Conservation (phyloP, 1,140 invertebrate species). For the Nylanderia fulva region DNA sequence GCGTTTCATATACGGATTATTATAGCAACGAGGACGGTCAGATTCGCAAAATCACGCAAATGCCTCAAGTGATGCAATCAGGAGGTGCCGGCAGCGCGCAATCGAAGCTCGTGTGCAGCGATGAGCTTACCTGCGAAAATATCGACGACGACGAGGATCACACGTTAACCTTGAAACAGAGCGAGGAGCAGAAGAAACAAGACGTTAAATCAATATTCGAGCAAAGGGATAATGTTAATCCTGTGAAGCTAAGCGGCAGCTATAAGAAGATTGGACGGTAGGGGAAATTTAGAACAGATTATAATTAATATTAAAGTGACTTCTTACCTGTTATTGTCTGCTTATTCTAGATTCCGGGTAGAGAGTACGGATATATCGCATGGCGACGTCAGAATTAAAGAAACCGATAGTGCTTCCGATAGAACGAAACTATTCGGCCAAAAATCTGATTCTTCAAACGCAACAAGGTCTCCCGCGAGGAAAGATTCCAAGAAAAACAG, state of each 20-base stretch:
- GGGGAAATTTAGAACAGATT: background rate
- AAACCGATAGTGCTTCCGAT: conserved; percentile 72
- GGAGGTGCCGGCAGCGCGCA: conserved; percentile 29
- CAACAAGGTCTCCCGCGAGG: conserved; percentile 36
- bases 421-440: conserved; percentile 62
- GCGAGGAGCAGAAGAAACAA: conserved; percentile 83
- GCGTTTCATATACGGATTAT: conserved; percentile 85
- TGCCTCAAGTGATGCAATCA: conserved; percentile 45
- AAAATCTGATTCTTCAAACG: conserved; percentile 50
- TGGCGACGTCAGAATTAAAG: conserved; percentile 83
- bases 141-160: conserved; percentile 84
- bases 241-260: conserved; percentile 73
- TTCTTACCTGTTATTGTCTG: background rate
- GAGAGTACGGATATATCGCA: conserved; percentile 84
- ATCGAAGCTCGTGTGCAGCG: conserved; percentile 53
- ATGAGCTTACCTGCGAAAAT: conserved; percentile 74
- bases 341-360: conserved; percentile 80
- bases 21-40: conserved; percentile 85
- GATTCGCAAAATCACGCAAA: conserved; percentile 75
- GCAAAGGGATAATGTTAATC: conserved; percentile 73
- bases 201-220: conserved; percentile 84
- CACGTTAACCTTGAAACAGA: conserved; percentile 82
- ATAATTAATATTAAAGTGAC: background rate
- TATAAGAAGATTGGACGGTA: conserved; percentile 85
- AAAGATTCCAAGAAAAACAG: conserved; percentile 48